A percentile compares a stretch with the other conserved stretches of the same genome.
Evolutionary conservation across 2,113 vertebrate species (phyloP).

Genomic region (Kryptolebias marmoratus): DNA sequence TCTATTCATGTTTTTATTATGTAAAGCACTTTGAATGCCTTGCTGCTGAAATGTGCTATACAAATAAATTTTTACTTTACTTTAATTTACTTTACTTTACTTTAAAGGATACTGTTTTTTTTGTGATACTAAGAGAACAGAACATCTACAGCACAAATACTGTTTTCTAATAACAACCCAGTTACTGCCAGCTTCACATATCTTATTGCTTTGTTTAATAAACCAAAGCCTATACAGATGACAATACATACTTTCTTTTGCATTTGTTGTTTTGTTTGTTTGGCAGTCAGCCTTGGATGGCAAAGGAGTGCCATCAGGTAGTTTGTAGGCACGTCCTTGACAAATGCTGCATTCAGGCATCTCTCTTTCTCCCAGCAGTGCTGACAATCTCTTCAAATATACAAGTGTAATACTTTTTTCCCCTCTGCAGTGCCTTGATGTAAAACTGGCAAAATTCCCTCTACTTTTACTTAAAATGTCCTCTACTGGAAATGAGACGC

Average conservation of each 20-base stretch:
- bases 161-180: background rate
- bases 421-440: constrained; percentile 37
- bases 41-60: no score
- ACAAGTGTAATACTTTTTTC: constrained; percentile 44
- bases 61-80: no score
- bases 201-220: constrained; percentile 36
- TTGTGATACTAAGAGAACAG: no score
- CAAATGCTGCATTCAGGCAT: constrained; percentile 26
- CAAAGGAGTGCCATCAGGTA: constrained; percentile 14
- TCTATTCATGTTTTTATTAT: no score
- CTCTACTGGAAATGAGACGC: constrained; percentile 73
- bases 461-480: constrained; percentile 71
- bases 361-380: constrained; percentile 32
- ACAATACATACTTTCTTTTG: constrained; percentile 4
- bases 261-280: constrained; percentile 32
- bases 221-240: constrained; percentile 21
- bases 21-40: no score
- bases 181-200: background rate
- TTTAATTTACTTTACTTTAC: no score
- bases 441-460: constrained; percentile 69
- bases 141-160: background rate
- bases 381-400: constrained; percentile 33
- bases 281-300: constrained; percentile 7
- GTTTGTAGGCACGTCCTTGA: constrained; percentile 41
- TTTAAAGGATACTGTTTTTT: no score